Evolutionary conservation across 2,888 invertebrate species (phyloP).

Genomic region (Bombylius discolor): DNA sequence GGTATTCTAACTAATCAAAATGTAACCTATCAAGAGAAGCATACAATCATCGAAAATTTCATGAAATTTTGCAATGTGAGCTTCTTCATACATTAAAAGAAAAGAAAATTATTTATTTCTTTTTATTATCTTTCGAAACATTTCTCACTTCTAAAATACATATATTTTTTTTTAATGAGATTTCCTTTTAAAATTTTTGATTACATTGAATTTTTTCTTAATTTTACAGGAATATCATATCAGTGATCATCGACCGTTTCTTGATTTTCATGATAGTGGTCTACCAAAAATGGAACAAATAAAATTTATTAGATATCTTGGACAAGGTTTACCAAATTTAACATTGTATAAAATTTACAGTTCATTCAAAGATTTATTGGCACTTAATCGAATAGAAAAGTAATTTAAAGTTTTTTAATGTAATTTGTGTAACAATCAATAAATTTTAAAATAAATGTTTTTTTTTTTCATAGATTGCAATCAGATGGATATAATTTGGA

Average conservation of each 20-base stretch:
- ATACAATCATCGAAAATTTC: conserved; percentile 37
- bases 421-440: neutral
- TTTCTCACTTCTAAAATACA: no score
- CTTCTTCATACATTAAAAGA: conserved; percentile 8
- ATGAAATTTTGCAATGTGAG: conserved; percentile 38
- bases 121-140: no score
- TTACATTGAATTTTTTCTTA: neutral
- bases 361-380: conserved; percentile 32
- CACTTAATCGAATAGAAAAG: conserved; percentile 32
- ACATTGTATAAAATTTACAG: conserved; percentile 36
- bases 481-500: conserved; percentile 32
- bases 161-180: neutral
- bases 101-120: neutral
- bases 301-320: conserved; percentile 36
- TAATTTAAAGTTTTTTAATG: conserved; percentile 15
- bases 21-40: conserved; percentile 37
- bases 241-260: conserved; percentile 37
- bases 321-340: conserved; percentile 35
- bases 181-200: neutral
- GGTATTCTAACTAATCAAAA: conserved; percentile 38
- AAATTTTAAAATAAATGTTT: neutral
- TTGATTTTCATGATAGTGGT: conserved; percentile 37
- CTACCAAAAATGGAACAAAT: conserved; percentile 35
- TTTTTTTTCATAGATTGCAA: conserved; percentile 20
- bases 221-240: conserved; percentile 32